Conservation (phyloP, 2,797 vertebrate species). For the Notoglanidium macrostoma region DNA sequence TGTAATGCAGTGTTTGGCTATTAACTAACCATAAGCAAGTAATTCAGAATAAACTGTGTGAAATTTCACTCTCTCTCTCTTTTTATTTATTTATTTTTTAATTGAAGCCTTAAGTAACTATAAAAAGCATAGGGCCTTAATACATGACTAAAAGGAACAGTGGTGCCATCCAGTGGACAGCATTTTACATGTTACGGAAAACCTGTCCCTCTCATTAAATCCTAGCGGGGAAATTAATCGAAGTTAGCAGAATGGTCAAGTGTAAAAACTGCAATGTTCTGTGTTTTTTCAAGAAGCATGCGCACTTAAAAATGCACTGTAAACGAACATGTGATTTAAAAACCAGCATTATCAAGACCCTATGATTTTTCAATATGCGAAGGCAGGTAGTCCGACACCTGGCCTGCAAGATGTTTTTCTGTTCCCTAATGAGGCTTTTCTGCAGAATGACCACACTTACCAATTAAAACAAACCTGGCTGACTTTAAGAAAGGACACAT, state of each 20-base stretch:
- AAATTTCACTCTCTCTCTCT: too few species aligned
- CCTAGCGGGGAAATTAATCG: too few species aligned
- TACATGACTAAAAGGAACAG: slow-evolving; percentile 38
- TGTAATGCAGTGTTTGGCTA: neutral
- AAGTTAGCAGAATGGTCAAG: too few species aligned
- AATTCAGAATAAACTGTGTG: neutral
- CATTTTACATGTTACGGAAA: neutral
- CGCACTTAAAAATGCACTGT: neutral
- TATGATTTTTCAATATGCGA: neutral
- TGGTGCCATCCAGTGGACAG: slow-evolving; percentile 56
- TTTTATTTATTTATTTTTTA: neutral
- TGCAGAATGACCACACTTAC: neutral
- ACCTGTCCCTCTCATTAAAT: neutral
- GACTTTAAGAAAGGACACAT: neutral
- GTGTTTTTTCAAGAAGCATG: neutral
- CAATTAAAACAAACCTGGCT: neutral
- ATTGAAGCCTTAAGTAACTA: neutral
- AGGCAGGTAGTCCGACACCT: neutral
- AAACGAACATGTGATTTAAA: neutral
- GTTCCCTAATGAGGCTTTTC: neutral
- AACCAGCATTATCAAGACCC: neutral
- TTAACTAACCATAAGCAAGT: neutral
- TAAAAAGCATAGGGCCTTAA: neutral
- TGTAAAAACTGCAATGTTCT: too few species aligned
- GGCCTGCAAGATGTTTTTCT: neutral